These are phyloP conservation scores for Tychaedon coryphoeus DNA, from an alignment of 2,113 vertebrate genomes.

Conservation along the genomic window DNA sequence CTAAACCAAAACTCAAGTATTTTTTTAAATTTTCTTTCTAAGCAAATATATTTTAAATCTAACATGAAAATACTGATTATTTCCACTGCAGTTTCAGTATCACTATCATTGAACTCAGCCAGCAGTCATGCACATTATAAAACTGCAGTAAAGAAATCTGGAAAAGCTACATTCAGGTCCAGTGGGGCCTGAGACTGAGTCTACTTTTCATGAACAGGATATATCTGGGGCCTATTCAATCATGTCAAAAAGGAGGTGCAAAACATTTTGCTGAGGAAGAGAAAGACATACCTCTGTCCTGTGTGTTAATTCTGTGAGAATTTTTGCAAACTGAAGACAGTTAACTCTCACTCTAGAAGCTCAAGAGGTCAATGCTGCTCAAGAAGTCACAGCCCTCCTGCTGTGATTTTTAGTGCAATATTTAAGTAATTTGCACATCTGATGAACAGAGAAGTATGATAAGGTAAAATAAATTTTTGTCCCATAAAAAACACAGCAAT, in stretches of 20 bases:
- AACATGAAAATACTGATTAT: not conserved
- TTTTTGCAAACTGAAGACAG: conserved; percentile 7
- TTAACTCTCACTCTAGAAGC: conserved; percentile 9
- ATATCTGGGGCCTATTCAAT: not conserved
- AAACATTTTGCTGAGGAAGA: conserved; percentile 1
- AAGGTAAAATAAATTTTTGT: conserved; percentile 11
- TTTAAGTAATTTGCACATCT: conserved; percentile 23
- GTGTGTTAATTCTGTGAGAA: conserved; percentile 4
- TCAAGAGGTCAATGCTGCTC: conserved; percentile 5
- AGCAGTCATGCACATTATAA: not conserved
- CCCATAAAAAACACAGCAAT: not conserved
- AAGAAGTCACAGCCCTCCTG: not conserved
- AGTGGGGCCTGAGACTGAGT: not conserved
- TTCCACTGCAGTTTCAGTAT: not conserved
- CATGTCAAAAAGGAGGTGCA: not conserved
- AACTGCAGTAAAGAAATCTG: not conserved
- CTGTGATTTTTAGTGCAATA: conserved; percentile 37
- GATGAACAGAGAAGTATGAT: conserved; percentile 13
- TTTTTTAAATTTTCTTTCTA: not conserved
- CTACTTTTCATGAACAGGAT: not conserved
- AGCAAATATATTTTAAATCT: not conserved
- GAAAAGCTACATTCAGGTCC: not conserved
- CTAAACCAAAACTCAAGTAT: not conserved
- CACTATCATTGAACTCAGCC: not conserved
- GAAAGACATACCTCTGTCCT: conserved; percentile 4